Conservation (phyloP, 2,113 vertebrate species). For the Daboia siamensis region DNA sequence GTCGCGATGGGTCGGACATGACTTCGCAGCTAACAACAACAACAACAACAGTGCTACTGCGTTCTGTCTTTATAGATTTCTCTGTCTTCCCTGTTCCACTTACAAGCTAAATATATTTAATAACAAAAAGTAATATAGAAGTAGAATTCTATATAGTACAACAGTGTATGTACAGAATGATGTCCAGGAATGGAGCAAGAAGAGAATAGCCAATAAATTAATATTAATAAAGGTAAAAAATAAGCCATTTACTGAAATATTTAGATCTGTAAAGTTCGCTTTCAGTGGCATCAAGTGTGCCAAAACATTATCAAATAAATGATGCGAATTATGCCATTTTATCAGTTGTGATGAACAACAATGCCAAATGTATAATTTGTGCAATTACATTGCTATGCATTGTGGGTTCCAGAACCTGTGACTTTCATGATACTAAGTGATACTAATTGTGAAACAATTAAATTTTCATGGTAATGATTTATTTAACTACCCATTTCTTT, state of each 20-base stretch:
- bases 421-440: not conserved
- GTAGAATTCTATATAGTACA: slow-evolving; percentile 38
- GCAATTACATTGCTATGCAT: not conserved
- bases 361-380: not conserved
- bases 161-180: slow-evolving; percentile 5
- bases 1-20: too few relatives aligned
- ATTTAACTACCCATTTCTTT: not conserved
- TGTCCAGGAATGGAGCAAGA: not conserved
- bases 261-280: not conserved
- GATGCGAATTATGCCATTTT: not conserved
- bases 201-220: not conserved
- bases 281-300: not conserved
- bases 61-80: slow-evolving; percentile 1
- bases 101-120: slow-evolving; percentile 54
- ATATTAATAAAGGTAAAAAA: not conserved
- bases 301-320: not conserved
- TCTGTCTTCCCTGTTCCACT: not conserved
- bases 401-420: not conserved
- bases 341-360: not conserved
- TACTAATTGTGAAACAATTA: not conserved
- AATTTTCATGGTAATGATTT: not conserved
- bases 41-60: slow-evolving; percentile 52
- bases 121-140: slow-evolving; percentile 11
- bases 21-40: too few relatives aligned
- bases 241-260: not conserved